Percentiles rank a stretch among this genome's conserved stretches.
These are phyloP conservation scores for Unio delphinus DNA, from an alignment of 2,888 invertebrate genomes.

Conservation along the genomic window DNA sequence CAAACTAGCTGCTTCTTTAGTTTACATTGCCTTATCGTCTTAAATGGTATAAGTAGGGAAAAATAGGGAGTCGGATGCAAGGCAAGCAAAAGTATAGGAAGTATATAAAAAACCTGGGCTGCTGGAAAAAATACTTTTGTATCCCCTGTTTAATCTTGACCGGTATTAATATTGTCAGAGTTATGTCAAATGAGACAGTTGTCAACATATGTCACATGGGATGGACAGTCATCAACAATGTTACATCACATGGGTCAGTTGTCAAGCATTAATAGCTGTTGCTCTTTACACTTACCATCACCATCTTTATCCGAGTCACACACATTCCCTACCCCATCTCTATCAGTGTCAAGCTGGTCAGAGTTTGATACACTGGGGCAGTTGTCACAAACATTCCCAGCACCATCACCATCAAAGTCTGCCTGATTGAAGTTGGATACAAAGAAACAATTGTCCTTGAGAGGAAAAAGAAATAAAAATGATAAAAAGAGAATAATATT, in stretches of 20 bases:
- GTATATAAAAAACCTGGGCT: no score
- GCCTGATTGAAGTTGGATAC: slow-evolving; percentile 36
- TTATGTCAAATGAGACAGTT: not conserved
- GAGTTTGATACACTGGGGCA: slow-evolving; percentile 33
- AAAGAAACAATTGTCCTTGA: slow-evolving; percentile 43
- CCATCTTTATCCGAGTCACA: slow-evolving; percentile 50
- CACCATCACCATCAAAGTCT: slow-evolving; percentile 61
- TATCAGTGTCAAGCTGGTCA: slow-evolving; percentile 62
- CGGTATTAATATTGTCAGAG: no score
- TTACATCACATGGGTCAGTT: not conserved
- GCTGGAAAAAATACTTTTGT: no score
- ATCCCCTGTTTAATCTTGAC: no score
- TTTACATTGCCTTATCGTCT: no score
- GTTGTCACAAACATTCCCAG: slow-evolving; percentile 51
- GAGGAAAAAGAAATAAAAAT: not conserved
- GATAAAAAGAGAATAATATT: not conserved
- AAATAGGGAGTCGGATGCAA: no score
- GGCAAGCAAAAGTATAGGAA: no score
- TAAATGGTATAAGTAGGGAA: no score
- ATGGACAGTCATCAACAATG: not conserved
- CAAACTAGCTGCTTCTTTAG: no score
- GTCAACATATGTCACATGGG: not conserved
- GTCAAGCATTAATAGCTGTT: not conserved
- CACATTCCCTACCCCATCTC: slow-evolving; percentile 44
- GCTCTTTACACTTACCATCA: slow-evolving; percentile 26